Base-by-base conservation (phyloP, 2,888 invertebrate species). In the Choreutis nemorana region DNA sequence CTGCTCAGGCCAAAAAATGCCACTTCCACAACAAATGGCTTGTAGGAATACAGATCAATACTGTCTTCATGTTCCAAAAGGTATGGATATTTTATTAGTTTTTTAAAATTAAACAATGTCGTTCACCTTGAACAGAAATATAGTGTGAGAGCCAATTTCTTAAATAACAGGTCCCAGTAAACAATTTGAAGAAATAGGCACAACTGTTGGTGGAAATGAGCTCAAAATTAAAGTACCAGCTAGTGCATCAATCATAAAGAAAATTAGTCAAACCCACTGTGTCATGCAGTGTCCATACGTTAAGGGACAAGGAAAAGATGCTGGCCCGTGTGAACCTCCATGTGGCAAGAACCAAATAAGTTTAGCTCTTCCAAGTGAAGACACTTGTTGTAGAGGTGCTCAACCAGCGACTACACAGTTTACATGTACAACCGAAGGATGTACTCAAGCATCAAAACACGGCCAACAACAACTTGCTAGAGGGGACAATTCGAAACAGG, bases 111-210 rank as follows among this genome's bases (percentile, higher is more conserved):
- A 6, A 18, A 8, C 8, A 18, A 18, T 18, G 7, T 10, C 26
- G 10, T 14, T 26, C 15, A 18, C 5, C 18, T 5, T 18, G 8
- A n/a, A n/a, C n/a, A n/a, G 5, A 8, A 6, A 18, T 18, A 8
- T 18, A 50, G 45, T 50, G 51, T 56, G 42, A 60, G 60, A 57
- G 51, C 49, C 41, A 48, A 53, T 67, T 70, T 72, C 48, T 72
- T 73, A 44, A 57, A 72, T 63, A 63, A 55, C 77, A 78, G 77
- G 75, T 73, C 70, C 58, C 55, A 65, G 48, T 56, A 70, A 68
- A 45, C 59, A 61, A 50, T 78, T 61, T 40, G 77, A 78, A 60
- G 77, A 78, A 50, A 67, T 78, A 61, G 75, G 73, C 46, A 59
- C 67, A 23, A 66, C 44, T 45, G 48, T 72, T 48, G 55, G 54